phyloP scores from a whole-genome alignment of 2,797 vertebrate genomes.

The Nyctibius grandis region DNA sequence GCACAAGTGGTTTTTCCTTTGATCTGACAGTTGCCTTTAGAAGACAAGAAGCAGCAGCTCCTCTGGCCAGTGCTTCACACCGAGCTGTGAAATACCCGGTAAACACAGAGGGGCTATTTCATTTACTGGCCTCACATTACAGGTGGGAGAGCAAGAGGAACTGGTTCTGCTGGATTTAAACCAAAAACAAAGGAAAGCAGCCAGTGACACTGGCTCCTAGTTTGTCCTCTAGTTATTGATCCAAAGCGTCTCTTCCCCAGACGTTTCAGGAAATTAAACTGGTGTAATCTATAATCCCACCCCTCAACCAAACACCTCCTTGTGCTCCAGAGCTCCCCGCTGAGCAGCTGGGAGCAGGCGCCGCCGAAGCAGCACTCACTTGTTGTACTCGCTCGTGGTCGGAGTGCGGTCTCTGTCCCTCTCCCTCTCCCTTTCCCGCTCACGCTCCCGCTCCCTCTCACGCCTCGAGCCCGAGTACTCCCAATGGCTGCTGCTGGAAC shows the following conservation, averaged over 20 bases:
- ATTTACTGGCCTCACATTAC: neutral
- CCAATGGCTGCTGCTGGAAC: conserved; percentile 65
- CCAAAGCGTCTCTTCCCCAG: neutral
- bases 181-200: neutral
- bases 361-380: neutral
- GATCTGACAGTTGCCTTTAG: neutral
- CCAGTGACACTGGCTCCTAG: neutral
- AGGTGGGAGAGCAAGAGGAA: neutral
- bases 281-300: fast-evolving
- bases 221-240: neutral
- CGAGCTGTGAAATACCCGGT: neutral
- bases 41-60: conserved; percentile 23
- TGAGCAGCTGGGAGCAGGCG: neutral
- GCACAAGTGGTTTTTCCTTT: neutral
- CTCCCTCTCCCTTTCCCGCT: conserved; percentile 49
- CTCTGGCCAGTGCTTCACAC: neutral
- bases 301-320: neutral
- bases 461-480: conserved; percentile 65
- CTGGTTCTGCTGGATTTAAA: conserved; percentile 36
- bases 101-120: conserved; percentile 24
- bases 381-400: conserved; percentile 70
- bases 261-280: neutral
- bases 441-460: conserved; percentile 53
- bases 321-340: neutral
- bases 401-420: conserved; percentile 64